Base-by-base conservation (phyloP, 2,888 invertebrate genomes). In the Baronia brevicornis region DNA sequence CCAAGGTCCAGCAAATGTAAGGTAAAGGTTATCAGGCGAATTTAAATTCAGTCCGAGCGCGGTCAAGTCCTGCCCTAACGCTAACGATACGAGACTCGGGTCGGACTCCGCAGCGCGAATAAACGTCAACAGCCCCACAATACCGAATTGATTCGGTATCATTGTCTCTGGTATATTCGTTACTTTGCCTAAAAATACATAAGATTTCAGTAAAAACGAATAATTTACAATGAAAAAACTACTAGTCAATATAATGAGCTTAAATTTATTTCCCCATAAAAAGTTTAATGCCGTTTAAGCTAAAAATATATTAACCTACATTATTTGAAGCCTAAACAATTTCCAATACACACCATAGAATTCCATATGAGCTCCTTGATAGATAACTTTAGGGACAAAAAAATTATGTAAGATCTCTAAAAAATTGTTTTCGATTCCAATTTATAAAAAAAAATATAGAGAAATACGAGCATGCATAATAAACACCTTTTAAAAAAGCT, bases 71-170 rank as follows among this genome's bases (percentile, higher is more conserved):
- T 97, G 97, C 44, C 99, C 99, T 62, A 99, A 89, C 39, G 98
- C 98, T 68, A 99, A 84, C 38, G 97, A 95, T 49, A 98, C 97
- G 62, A 99, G 88, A 79, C 96, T 96, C 32, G 96, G 97, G 85
- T 98, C 97, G 36, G 96, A 94, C 84, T 99, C 98, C 42, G 98
- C 97, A 45, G 97, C 97, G 67, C 98, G 89, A 55, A 99, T 97
- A 84, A 98, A 98, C 51, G 98, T 97, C 75, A 99, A 86, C 54
- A 99, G 88, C 26, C 99, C 99, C 49, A 98, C 97, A 87, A 99
- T 98, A 56, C 99, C 99, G 78, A 97, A 99, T 86, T 99, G 99
- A 85, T 99, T 99, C 57, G 94, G 95, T 48, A 99, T 96, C 98
- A 99, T 99, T 67, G 95, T 95, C 51, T 92, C 91, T 43, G 99